These are phyloP conservation scores for Rotaria socialis DNA, from an alignment of 2,888 invertebrate species.

Conservation along the genomic window DNA sequence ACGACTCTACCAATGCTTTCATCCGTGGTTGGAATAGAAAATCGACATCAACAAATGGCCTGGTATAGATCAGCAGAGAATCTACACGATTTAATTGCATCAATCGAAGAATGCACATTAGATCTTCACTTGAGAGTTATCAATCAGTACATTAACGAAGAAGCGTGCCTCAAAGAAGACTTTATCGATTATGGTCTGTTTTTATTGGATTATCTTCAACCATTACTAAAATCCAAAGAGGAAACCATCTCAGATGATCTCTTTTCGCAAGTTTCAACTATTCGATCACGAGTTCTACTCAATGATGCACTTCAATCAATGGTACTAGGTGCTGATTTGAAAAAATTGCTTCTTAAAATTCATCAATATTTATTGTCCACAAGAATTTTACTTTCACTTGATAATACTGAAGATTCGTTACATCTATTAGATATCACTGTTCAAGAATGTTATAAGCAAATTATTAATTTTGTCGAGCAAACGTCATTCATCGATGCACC, in stretches of 20 bases:
- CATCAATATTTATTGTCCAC: background rate
- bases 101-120: background rate
- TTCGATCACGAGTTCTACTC: background rate
- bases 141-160: background rate
- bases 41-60: constrained; percentile 11
- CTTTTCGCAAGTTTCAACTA: background rate
- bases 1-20: background rate
- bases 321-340: background rate
- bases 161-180: background rate
- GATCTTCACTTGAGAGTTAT: background rate
- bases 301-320: background rate
- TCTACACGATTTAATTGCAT: background rate
- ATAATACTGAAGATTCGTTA: background rate
- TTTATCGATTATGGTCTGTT: background rate
- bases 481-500: constrained; percentile 1
- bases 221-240: background rate
- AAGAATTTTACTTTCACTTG: background rate
- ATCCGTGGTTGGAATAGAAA: background rate
- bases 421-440: background rate
- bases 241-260: background rate
- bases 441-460: background rate
- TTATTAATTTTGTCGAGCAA: background rate
- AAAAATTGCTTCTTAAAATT: background rate
- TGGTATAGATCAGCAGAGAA: background rate
- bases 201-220: background rate